These are phyloP conservation scores for Alligator sinensis DNA, from an alignment of 2,113 vertebrate genomes.

Conservation along the genomic window DNA sequence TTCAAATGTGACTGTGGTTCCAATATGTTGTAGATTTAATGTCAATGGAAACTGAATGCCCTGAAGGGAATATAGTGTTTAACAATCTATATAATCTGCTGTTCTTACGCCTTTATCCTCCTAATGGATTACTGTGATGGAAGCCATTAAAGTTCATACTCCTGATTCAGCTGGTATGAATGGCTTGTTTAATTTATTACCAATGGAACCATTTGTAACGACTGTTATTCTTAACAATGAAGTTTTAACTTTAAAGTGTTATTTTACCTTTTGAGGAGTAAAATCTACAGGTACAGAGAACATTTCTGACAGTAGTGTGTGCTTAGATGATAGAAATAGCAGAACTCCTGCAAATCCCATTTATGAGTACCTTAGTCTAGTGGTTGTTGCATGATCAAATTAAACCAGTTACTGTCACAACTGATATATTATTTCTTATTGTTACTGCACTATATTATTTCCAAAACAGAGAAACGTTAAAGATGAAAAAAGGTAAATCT, in stretches of 20 bases:
- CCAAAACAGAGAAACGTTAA: background rate
- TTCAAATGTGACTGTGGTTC: background rate
- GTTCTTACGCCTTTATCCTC: background rate
- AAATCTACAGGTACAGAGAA: background rate
- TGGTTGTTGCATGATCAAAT: background rate
- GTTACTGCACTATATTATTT: background rate
- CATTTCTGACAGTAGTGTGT: background rate
- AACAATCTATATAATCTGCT: background rate
- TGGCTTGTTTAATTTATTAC: slow-evolving; percentile 14
- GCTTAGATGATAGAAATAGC: background rate
- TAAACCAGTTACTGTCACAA: background rate
- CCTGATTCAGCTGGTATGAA: background rate
- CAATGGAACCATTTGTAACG: background rate
- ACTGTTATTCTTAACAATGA: background rate
- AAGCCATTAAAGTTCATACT: slow-evolving; percentile 11
- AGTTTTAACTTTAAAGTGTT: background rate
- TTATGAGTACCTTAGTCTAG: background rate
- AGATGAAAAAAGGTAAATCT: background rate
- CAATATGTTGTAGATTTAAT: background rate
- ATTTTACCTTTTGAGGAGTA: background rate
- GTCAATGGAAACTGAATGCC: background rate
- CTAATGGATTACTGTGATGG: background rate
- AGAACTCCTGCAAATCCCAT: background rate
- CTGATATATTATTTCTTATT: background rate
- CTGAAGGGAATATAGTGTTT: background rate